phyloP scores from a whole-genome alignment of 1,140 invertebrate species.

The Drosophila pseudoobscura region DNA sequence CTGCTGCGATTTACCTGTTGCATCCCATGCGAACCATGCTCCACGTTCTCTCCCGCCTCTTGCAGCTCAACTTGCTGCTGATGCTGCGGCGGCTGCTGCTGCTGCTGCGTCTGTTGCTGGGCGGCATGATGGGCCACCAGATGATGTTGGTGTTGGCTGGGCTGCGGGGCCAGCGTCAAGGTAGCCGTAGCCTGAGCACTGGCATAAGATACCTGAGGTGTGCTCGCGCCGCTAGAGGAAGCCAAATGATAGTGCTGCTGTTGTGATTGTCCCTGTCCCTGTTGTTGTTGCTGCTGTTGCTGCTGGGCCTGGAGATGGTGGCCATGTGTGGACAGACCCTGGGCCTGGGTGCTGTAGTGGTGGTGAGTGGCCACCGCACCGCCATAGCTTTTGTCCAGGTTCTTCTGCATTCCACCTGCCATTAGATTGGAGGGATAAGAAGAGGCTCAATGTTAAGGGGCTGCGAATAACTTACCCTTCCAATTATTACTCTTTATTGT shows the following conservation, averaged over 20 bases:
- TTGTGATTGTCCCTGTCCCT: conserved; percentile 42
- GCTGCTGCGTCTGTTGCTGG: conserved; percentile 47
- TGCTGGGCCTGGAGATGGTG: conserved; percentile 63
- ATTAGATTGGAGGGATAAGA: not conserved
- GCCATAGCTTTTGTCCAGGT: conserved; percentile 72
- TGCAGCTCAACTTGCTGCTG: conserved; percentile 59
- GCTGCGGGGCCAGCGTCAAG: conserved; percentile 49
- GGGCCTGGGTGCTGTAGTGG: conserved; percentile 66
- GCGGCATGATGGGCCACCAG: conserved; percentile 29
- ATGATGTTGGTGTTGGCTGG: conserved; percentile 52
- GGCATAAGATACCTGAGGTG: conserved; percentile 71
- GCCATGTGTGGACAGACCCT: conserved; percentile 49
- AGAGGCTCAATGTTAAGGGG: too few species aligned
- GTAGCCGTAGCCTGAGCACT: conserved; percentile 45
- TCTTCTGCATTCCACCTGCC: conserved; percentile 71
- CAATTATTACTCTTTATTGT: conserved; percentile 61
- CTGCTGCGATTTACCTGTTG: conserved; percentile 53
- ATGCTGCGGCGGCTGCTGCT: conserved; percentile 43
- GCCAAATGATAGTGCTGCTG: conserved; percentile 75
- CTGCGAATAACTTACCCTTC: conserved; percentile 40
- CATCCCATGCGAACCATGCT: conserved; percentile 51
- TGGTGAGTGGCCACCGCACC: conserved; percentile 56
- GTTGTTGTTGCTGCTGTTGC: conserved; percentile 59
- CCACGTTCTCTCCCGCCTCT: conserved; percentile 36
- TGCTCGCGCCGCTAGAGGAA: conserved; percentile 67